Evolutionary conservation across 2,888 invertebrate species (phyloP), one percentile per base, ranked within the genome.

Genomic region (Drosophila austrosaltans): DNA sequence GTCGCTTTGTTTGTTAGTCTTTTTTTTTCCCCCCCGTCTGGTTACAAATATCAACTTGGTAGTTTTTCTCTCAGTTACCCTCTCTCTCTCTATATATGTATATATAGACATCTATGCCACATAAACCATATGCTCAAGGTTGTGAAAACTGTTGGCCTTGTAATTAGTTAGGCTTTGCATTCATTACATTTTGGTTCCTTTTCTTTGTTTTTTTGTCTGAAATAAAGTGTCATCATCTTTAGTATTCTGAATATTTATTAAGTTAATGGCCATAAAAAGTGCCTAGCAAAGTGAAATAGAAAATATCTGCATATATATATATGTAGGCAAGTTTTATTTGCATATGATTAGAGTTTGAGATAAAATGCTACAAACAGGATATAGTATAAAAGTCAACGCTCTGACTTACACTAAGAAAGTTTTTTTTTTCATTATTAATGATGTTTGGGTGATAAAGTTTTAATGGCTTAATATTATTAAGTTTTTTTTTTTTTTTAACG

Each of bases 211-310:
- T 20, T 20, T 48, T 20, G 60, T 65, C 72, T n/a, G n/a, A 77
- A 82, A 81, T 86, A 78, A 80, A 73, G 84, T 82, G 82, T 48
- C 66, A 79, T 76, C 72, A 76, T 66, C 77, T 85, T 87, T 72
- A 84, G 81, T 76, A 69, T 57, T 60, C 39, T 70, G 66, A 76
- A 81, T 87, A 81, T 84, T 79, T 73, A 82, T 82, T 61, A 72
- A 60, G 57, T 72, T 66, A 48, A 40, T 40, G 40, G 1, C n/a
- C 40, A n/a, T 40, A 40, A 40, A 40, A 40, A 40, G 22, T 20
- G 12, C 10, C 42, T 53, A 39, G 30, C 6, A 40, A 36, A 36
- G 36, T 36, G 8, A 10, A 36, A 16, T 16, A 36, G 36, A 36
- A 36, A 36, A 36, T 36, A 36, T 36, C 10, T 36, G 8, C 36